phyloP scores from a whole-genome alignment of 1,140 invertebrate genomes.

The Drosophila ficusphila region DNA sequence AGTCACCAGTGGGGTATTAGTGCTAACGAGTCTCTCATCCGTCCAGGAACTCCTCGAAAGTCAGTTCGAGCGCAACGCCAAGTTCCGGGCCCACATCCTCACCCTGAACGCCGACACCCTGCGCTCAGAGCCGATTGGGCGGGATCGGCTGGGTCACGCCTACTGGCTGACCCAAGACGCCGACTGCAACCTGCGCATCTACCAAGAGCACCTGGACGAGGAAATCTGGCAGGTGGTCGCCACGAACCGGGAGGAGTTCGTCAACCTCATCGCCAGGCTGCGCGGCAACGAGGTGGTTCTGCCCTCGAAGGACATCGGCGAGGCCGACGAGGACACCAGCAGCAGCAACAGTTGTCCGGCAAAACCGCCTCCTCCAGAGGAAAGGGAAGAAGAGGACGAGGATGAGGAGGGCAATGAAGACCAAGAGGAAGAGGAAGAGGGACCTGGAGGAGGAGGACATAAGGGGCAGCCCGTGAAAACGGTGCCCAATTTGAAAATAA shows the following conservation, averaged over 20 bases:
- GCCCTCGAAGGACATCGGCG: constrained; percentile 85
- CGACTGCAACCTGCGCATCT: constrained; percentile 94
- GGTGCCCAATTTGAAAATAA: constrained; percentile 80
- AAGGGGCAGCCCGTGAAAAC: constrained; percentile 42
- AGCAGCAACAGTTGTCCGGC: constrained; percentile 71
- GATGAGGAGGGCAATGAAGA: constrained; percentile 55
- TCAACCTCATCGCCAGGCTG: constrained; percentile 89
- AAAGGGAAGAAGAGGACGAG: constrained; percentile 77
- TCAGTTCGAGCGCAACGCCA: constrained; percentile 97
- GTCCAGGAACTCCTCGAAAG: constrained; percentile 93
- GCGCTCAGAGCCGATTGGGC: constrained; percentile 93
- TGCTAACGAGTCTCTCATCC: neutral
- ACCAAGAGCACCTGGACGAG: constrained; percentile 97
- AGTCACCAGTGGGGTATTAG: no score
- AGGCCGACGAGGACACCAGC: constrained; percentile 88
- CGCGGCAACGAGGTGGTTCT: constrained; percentile 88
- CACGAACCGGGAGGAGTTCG: constrained; percentile 91
- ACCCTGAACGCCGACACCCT: constrained; percentile 91
- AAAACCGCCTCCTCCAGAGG: constrained; percentile 82
- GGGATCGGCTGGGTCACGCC: constrained; percentile 93
- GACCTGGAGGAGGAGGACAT: constrained; percentile 46
- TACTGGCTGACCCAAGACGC: constrained; percentile 98
- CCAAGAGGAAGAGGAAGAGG: constrained; percentile 63
- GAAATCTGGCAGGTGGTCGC: constrained; percentile 97
- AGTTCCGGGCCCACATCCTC: constrained; percentile 97